Evolutionary conservation across 1,140 invertebrate species (phyloP).

Genomic region (Conopomorpha cramerella): DNA sequence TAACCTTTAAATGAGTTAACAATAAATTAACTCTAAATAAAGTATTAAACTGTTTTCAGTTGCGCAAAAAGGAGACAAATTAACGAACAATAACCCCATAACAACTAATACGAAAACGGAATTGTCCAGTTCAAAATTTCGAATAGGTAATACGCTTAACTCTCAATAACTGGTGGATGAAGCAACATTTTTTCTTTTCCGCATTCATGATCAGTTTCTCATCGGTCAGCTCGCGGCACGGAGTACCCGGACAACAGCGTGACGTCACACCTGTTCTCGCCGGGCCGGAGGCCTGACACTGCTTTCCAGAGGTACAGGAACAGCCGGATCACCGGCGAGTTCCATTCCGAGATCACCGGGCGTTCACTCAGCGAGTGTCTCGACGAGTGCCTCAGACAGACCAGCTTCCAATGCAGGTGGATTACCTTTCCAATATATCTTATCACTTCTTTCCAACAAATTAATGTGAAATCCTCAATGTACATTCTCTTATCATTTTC

Average conservation of each 20-base stretch:
- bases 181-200: conserved; percentile 46
- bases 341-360: conserved; percentile 87
- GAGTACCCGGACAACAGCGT: conserved; percentile 84
- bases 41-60: no score
- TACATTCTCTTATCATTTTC: no score
- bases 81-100: no score
- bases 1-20: no score
- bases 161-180: conserved; percentile 15
- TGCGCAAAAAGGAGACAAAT: no score
- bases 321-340: conserved; percentile 79
- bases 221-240: conserved; percentile 68
- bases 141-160: no score
- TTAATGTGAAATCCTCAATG: no score
- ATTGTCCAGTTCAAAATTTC: no score
- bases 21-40: no score
- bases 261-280: conserved; percentile 79
- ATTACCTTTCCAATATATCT: no score
- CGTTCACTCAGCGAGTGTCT: conserved; percentile 85
- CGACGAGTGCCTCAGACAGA: conserved; percentile 85
- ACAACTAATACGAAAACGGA: no score
- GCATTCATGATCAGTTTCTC: conserved; percentile 55
- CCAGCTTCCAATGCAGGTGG: conserved; percentile 81
- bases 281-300: conserved; percentile 80
- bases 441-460: no score
- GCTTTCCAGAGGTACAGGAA: conserved; percentile 88